Conservation (phyloP, 2,113 vertebrate genomes). For the Misgurnus mizolepis region DNA sequence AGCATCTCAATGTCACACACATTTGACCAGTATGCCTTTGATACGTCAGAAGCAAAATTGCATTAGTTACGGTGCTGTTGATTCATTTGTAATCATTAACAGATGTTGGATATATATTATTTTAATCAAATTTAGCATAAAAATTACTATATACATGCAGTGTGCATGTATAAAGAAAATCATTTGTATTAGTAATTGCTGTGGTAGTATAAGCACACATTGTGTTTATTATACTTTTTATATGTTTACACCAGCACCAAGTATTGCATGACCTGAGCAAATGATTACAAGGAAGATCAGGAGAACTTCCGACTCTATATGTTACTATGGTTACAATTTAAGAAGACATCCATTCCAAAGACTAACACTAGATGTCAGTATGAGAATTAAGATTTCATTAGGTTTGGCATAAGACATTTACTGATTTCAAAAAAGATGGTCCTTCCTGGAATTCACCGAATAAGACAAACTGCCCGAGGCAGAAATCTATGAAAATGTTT, state of each 20-base stretch:
- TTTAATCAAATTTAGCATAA: conserved; percentile 6
- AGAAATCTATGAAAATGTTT: conserved; percentile 49
- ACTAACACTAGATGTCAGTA: conserved; percentile 65
- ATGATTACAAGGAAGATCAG: background rate
- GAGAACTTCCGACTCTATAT: conserved; percentile 74
- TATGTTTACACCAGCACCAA: background rate
- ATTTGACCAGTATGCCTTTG: conserved; percentile 41
- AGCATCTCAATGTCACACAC: conserved; percentile 13
- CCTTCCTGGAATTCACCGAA: conserved; percentile 15
- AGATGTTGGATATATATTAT: conserved; percentile 59
- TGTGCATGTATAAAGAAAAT: conserved; percentile 57
- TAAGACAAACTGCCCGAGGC: conserved; percentile 19
- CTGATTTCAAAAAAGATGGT: conserved; percentile 10
- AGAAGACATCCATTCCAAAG: conserved; percentile 33
- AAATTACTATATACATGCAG: background rate
- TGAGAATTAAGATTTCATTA: conserved; percentile 48
- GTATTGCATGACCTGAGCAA: background rate
- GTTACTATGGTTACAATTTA: conserved; percentile 48
- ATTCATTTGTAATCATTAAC: conserved; percentile 68
- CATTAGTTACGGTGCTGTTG: conserved; percentile 16
- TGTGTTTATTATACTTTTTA: background rate
- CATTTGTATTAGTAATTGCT: background rate
- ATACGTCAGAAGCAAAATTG: background rate
- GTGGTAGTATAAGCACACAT: background rate
- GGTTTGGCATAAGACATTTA: conserved; percentile 21